A percentile compares a stretch with the other conserved stretches of the same genome.
These are phyloP conservation scores for Xyrauchen texanus DNA, from an alignment of 2,113 vertebrate species.

Conservation along the genomic window DNA sequence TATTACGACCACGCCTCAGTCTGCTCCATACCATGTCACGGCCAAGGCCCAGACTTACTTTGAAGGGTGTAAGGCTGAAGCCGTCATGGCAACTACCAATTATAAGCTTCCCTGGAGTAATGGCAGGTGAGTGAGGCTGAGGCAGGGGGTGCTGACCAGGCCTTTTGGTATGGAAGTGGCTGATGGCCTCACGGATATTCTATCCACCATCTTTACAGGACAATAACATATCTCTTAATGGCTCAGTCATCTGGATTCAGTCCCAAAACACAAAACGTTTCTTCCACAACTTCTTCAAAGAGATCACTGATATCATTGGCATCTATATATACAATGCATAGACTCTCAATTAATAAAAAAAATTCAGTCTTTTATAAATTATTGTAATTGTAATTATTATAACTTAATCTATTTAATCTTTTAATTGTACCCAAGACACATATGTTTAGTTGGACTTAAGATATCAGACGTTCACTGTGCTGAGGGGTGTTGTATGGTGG, in stretches of 20 bases:
- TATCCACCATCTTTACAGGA: constrained; percentile 46
- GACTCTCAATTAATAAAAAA: background rate
- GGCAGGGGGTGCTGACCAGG: background rate
- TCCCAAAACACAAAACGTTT: constrained; percentile 53
- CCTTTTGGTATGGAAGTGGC: constrained; percentile 29
- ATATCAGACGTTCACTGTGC: background rate
- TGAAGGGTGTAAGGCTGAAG: constrained; percentile 54
- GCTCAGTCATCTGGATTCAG: constrained; percentile 38
- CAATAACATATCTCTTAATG: constrained; percentile 14
- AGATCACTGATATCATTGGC: background rate
- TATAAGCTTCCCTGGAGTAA: constrained; percentile 28
- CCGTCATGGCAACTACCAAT: constrained; percentile 33
- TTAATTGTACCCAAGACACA: background rate
- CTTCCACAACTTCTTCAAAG: constrained; percentile 33
- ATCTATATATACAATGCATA: background rate
- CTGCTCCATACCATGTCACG: no score
- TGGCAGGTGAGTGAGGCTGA: background rate
- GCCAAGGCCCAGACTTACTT: no score
- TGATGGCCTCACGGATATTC: constrained; percentile 39
- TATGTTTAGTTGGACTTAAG: background rate
- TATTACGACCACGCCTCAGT: no score
- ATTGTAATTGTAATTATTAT: no score
- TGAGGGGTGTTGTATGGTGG: constrained; percentile 36
- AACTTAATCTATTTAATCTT: background rate
- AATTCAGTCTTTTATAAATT: background rate